Conservation (phyloP, 92 coral and sea anemone species). For the Zoanthus sansibaricus region DNA sequence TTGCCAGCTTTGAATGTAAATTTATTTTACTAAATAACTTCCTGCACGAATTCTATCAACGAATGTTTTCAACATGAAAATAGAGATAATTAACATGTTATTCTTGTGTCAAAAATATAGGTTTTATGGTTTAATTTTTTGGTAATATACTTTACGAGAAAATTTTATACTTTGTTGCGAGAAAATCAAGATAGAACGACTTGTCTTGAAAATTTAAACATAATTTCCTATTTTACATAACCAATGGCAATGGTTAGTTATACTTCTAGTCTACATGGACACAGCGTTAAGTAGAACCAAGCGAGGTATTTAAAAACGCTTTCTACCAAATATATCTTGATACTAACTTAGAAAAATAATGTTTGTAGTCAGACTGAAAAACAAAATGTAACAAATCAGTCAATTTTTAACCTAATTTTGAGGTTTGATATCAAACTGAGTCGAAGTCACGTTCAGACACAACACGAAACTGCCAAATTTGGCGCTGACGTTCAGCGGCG, state of each 20-base stretch:
- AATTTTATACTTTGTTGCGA: background rate
- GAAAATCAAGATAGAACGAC: conserved; percentile 17
- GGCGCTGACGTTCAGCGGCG: conserved; percentile 1
- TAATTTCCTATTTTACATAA: conserved; percentile 26
- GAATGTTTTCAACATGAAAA: background rate
- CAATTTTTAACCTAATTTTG: background rate
- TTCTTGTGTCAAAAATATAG: background rate
- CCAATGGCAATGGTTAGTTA: background rate
- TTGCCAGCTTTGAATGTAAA: background rate
- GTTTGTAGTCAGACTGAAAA: no score
- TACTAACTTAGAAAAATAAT: no score
- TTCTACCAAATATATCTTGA: conserved; percentile 7
- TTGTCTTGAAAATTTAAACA: conserved; percentile 43
- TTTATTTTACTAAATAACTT: background rate
- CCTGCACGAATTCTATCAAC: background rate
- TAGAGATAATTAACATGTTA: background rate
- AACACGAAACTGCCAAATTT: conserved; percentile 8
- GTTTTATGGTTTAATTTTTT: background rate
- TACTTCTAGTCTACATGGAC: background rate
- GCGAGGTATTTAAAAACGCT: background rate
- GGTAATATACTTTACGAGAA: background rate
- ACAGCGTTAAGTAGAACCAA: background rate
- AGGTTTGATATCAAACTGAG: background rate
- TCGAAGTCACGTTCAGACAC: conserved; percentile 37
- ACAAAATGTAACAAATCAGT: background rate